Evolutionary conservation across 2,888 invertebrate genomes (phyloP).

Genomic region (Lamellibrachia satsuma): DNA sequence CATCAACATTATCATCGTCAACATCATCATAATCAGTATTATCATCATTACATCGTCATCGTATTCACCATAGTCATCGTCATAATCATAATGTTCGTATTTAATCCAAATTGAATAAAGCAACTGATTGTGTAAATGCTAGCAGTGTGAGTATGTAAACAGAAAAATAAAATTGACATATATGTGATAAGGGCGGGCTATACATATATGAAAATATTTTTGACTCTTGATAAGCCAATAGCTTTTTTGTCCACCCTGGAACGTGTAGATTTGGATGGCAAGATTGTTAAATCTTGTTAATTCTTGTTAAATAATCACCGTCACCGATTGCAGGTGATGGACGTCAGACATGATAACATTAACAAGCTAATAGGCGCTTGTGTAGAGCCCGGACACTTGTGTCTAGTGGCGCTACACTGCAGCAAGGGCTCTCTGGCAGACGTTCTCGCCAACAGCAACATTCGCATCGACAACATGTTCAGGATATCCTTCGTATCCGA

Average conservation of each 20-base stretch:
- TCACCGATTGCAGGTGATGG: slow-evolving; percentile 36
- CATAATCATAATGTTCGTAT: background rate
- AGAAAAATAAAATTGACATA: no score
- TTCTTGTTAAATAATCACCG: background rate
- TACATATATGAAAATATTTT: no score
- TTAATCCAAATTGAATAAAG: no score
- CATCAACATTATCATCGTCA: background rate
- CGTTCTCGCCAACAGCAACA: slow-evolving; percentile 49
- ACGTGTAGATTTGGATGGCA: background rate
- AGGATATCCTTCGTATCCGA: slow-evolving; percentile 48
- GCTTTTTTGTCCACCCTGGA: no score
- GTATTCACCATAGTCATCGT: background rate
- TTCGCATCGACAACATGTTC: slow-evolving; percentile 55
- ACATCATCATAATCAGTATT: background rate
- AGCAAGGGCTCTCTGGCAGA: slow-evolving; percentile 55
- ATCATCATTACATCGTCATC: background rate
- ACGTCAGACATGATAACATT: slow-evolving; percentile 39
- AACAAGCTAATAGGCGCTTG: slow-evolving; percentile 45
- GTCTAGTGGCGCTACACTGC: slow-evolving; percentile 39
- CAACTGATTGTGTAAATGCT: no score
- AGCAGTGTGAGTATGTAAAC: no score
- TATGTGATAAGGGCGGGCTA: no score
- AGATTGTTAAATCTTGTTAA: background rate
- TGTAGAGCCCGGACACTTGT: slow-evolving; percentile 39
- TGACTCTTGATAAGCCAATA: no score